phyloP scores from a whole-genome alignment of 1,140 invertebrate genomes.

The Lerema accius region DNA sequence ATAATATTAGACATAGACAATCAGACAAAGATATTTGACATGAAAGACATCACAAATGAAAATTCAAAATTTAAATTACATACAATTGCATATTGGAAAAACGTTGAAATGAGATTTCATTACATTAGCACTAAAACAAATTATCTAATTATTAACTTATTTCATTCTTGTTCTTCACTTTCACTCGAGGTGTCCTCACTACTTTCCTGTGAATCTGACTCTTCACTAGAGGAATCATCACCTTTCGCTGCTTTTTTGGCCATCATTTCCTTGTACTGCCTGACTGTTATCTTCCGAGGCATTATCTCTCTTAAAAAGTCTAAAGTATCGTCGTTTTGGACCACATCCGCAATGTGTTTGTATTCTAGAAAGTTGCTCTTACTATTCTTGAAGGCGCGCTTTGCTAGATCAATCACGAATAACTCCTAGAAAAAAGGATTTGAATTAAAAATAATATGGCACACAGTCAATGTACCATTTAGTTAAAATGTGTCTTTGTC shows the following conservation, averaged over 20 bases:
- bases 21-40: no score
- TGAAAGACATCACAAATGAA: no score
- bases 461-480: no score
- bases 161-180: constrained; percentile 52
- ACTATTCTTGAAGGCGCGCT: constrained; percentile 82
- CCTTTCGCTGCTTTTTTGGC: constrained; percentile 81
- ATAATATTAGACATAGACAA: no score
- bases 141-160: no score
- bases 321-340: constrained; percentile 85
- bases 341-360: constrained; percentile 87
- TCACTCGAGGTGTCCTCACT: constrained; percentile 40
- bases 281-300: constrained; percentile 88
- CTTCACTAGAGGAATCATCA: constrained; percentile 60
- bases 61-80: neutral
- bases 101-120: neutral
- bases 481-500: no score
- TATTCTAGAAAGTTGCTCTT: constrained; percentile 84
- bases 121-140: neutral
- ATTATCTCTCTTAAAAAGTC: constrained; percentile 88
- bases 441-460: constrained; percentile 14
- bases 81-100: no score
- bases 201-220: constrained; percentile 67
- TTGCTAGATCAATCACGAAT: constrained; percentile 86
- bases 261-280: constrained; percentile 86
- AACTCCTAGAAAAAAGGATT: constrained; percentile 68